phyloP scores from a whole-genome alignment of 2,113 vertebrate genomes.

The Speoplatyrhinus poulsoni region DNA sequence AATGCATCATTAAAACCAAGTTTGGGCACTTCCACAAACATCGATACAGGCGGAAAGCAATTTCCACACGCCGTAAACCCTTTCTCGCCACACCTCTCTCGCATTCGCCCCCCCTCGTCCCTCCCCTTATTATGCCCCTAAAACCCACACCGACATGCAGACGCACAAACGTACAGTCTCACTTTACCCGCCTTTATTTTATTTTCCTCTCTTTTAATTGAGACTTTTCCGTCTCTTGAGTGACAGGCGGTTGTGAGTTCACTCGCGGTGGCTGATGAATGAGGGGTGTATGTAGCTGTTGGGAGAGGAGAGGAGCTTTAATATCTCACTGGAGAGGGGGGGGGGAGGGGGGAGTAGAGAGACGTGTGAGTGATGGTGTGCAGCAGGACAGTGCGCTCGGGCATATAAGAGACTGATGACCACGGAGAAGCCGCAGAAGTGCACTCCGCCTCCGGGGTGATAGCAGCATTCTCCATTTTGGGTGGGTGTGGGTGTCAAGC shows the following conservation, averaged over 20 bases:
- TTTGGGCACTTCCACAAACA: slow-evolving; percentile 63
- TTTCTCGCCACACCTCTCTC: slow-evolving; percentile 30
- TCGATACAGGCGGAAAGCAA: slow-evolving; percentile 44
- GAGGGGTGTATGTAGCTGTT: slow-evolving; percentile 56
- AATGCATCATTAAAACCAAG: slow-evolving; percentile 63
- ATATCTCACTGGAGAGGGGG: slow-evolving; percentile 65
- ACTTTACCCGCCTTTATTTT: slow-evolving; percentile 1
- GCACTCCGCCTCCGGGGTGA: slow-evolving; percentile 54
- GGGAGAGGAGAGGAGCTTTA: slow-evolving; percentile 65
- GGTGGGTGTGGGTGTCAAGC: neutral
- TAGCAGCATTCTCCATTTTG: slow-evolving; percentile 52
- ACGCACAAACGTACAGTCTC: neutral
- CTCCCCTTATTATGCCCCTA: slow-evolving; percentile 23
- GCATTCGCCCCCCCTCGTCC: slow-evolving; percentile 24
- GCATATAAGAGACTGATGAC: slow-evolving; percentile 70
- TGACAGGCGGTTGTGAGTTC: slow-evolving; percentile 31
- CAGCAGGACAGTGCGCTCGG: slow-evolving; percentile 60
- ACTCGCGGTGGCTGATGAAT: slow-evolving; percentile 68
- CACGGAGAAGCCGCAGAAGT: slow-evolving; percentile 46
- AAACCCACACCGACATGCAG: neutral
- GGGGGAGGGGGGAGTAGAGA: slow-evolving; percentile 43
- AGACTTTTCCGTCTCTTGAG: slow-evolving; percentile 29
- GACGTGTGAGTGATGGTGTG: slow-evolving; percentile 65
- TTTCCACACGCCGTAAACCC: slow-evolving; percentile 43
- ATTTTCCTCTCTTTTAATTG: slow-evolving; percentile 28